These are phyloP conservation scores for Temnothorax longispinosus DNA, from an alignment of 1,140 invertebrate genomes.

Conservation along the genomic window DNA sequence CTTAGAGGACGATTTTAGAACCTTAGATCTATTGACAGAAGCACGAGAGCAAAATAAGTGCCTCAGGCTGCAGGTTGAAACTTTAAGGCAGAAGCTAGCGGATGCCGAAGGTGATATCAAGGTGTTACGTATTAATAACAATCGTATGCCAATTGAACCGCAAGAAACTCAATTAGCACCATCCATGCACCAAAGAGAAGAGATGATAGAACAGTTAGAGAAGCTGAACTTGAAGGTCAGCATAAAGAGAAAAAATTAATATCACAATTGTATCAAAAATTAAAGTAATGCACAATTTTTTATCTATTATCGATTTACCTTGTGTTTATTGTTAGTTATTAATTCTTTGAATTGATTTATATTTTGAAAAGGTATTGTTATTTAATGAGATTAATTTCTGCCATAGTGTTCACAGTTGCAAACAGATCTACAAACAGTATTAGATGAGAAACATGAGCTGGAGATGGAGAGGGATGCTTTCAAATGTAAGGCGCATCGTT, in stretches of 20 bases:
- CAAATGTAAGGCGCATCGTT: slow-evolving; percentile 93
- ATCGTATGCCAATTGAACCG: slow-evolving; percentile 74
- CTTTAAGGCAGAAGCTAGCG: slow-evolving; percentile 89
- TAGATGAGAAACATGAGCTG: slow-evolving; percentile 95
- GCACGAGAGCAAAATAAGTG: slow-evolving; percentile 89
- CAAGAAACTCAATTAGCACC: slow-evolving; percentile 77
- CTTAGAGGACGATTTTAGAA: slow-evolving; percentile 73
- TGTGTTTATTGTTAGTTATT: not conserved
- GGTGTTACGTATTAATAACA: slow-evolving; percentile 85
- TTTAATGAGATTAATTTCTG: slow-evolving; percentile 41
- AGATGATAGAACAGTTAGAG: slow-evolving; percentile 90
- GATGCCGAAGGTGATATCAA: slow-evolving; percentile 92
- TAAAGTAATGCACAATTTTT: not conserved
- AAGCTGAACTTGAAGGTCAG: slow-evolving; percentile 88
- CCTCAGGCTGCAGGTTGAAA: slow-evolving; percentile 89
- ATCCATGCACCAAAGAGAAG: slow-evolving; percentile 87
- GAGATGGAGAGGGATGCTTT: slow-evolving; percentile 94
- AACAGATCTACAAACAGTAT: slow-evolving; percentile 90
- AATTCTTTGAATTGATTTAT: slow-evolving; percentile 18
- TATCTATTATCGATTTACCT: not conserved
- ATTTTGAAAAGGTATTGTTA: not conserved
- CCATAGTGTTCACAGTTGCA: slow-evolving; percentile 89
- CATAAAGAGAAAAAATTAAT: not conserved
- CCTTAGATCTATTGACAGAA: slow-evolving; percentile 86
- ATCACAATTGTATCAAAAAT: not conserved